phyloP scores from a whole-genome alignment of 2,797 vertebrate species.

The Catamblyrhynchus diadema region DNA sequence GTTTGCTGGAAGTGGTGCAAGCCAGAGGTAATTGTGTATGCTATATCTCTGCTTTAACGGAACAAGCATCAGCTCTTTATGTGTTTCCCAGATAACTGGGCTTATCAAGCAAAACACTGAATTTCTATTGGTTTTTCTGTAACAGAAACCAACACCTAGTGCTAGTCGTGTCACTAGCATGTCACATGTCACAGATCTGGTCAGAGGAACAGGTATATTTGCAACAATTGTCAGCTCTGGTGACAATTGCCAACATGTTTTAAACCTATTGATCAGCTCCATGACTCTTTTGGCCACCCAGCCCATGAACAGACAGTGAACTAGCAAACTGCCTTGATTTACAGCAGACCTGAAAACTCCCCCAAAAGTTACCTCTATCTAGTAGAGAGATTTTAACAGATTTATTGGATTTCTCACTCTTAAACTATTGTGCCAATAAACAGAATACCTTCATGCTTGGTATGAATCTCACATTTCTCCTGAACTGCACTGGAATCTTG shows the following conservation, averaged over 20 bases:
- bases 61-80: not conserved
- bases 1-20: not conserved
- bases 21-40: not conserved
- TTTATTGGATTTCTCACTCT: not conserved
- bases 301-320: not conserved
- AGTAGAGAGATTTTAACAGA: not conserved
- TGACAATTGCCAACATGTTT: not conserved
- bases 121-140: not conserved
- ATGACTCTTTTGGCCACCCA: not conserved
- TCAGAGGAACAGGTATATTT: not conserved
- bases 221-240: not conserved
- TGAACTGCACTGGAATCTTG: not conserved
- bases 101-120: not conserved
- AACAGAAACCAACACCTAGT: not conserved
- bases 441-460: not conserved
- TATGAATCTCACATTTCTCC: not conserved
- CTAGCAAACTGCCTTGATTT: not conserved
- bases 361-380: not conserved
- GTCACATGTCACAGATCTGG: no score
- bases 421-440: not conserved
- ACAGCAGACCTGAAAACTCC: not conserved
- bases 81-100: rapidly evolving
- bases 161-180: not conserved
- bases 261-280: not conserved
- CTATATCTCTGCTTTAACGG: not conserved